Percentiles rank a stretch among this genome's conserved stretches.
Conservation (phyloP, 2,113 vertebrate genomes). For the Dolichallabes microphthalmus region DNA sequence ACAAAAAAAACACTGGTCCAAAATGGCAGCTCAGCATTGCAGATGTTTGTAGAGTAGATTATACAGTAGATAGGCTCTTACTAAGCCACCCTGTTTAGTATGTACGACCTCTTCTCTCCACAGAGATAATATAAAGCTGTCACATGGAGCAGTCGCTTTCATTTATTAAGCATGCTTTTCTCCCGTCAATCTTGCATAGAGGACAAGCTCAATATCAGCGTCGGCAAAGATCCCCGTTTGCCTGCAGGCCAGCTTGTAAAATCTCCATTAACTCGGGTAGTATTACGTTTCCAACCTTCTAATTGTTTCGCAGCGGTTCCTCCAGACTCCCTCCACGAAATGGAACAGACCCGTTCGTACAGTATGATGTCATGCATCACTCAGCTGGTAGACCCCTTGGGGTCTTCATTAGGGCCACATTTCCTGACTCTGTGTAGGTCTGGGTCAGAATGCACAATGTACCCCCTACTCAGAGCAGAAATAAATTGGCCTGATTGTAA, state of each 20-base stretch:
- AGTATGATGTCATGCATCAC: conserved; percentile 41
- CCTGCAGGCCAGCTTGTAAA: conserved; percentile 43
- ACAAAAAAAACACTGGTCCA: background rate
- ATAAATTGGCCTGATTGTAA: conserved; percentile 24
- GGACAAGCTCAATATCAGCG: conserved; percentile 40
- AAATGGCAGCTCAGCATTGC: conserved; percentile 3
- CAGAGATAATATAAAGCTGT: conserved; percentile 30
- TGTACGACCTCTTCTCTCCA: background rate
- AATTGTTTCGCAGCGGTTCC: conserved; percentile 45
- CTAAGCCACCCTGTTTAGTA: conserved; percentile 20
- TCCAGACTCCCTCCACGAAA: conserved; percentile 12
- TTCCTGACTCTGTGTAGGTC: conserved; percentile 33
- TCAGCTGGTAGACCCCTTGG: conserved; percentile 44
- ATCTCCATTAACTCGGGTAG: conserved; percentile 45
- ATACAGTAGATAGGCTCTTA: background rate
- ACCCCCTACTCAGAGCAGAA: conserved; percentile 5
- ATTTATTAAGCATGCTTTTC: conserved; percentile 44
- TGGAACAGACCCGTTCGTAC: conserved; percentile 21
- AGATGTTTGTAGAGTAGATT: conserved; percentile 34
- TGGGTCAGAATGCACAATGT: conserved; percentile 39
- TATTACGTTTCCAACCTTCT: conserved; percentile 45
- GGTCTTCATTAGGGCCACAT: conserved; percentile 48
- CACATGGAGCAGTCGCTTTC: conserved; percentile 26
- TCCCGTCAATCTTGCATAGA: conserved; percentile 12
- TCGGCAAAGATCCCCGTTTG: conserved; percentile 10